These are phyloP conservation scores for Lycaena phlaeas DNA, from an alignment of 2,888 invertebrate species.

Conservation along the genomic window DNA sequence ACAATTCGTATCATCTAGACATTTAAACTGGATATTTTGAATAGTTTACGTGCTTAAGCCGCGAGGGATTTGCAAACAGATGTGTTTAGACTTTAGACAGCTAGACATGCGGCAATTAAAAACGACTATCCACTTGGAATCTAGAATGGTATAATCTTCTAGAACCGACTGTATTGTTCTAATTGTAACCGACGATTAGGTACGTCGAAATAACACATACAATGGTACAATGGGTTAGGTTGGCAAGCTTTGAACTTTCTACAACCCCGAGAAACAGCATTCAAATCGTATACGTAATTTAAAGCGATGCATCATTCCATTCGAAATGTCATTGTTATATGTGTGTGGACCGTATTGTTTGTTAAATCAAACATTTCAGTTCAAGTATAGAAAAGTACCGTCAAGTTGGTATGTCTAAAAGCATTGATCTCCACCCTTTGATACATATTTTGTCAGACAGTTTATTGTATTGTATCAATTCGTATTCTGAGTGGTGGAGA, in stretches of 20 bases:
- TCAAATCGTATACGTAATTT: not conserved
- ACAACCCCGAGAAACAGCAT: not conserved
- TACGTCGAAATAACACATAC: slow-evolving; percentile 5
- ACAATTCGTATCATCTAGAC: not conserved
- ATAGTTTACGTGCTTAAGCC: not conserved
- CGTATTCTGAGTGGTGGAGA: no score
- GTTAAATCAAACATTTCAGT: no score
- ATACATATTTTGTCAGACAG: no score
- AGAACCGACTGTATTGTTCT: slow-evolving; percentile 3
- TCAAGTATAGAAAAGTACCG: no score
- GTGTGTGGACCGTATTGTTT: no score
- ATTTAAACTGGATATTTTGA: slow-evolving; percentile 1
- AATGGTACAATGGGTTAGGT: slow-evolving; percentile 7
- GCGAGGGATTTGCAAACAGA: not conserved
- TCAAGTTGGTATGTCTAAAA: no score
- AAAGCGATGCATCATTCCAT: not conserved
- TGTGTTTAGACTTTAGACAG: slow-evolving; percentile 6
- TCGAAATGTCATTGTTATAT: not conserved
- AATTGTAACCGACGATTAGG: slow-evolving; percentile 7
- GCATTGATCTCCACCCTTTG: no score
- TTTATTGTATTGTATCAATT: no score
- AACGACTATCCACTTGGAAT: slow-evolving; percentile 3
- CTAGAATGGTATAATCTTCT: slow-evolving; percentile 4
- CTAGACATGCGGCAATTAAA: not conserved
- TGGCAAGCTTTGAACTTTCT: slow-evolving; percentile 6